Evolutionary conservation across 2,797 vertebrate species (phyloP), one percentile per base, ranked within the genome.

Genomic region (Tapera naevia): DNA sequence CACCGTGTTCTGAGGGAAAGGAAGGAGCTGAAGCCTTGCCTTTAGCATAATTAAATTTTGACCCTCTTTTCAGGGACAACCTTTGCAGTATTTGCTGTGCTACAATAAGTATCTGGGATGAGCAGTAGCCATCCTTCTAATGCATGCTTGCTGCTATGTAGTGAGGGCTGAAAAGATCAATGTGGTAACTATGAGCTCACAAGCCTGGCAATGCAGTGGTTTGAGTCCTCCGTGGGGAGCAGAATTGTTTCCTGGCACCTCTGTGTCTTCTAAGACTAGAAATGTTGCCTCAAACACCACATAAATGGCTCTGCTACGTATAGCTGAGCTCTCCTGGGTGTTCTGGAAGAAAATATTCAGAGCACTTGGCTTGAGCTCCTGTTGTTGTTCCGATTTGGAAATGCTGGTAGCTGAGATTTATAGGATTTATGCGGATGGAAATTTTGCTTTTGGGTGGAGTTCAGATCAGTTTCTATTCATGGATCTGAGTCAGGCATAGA

Each of bases 311-410:
- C 71, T 85, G 58, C 78, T 81, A 35, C 86, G 35, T 93, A 56
- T 28, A 89, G 65, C 67, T 0, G 2, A 78, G 45, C 33, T 91
- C 91, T 89, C 85, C 45, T 5, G 81, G 50, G 81, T 83, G 80
- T 80, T 89, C 45, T 60, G 21, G 33, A 64, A 43, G 89, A 90
- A 89, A 93, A 71, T n/a, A 80, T 21, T 89, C 65, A 67, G 75
- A 83, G 75, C 53, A 48, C 51, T 85, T 91, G 84, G 61, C 87
- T 92, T 83, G 81, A 73, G 56, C 37, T 94, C 39, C 81, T 85
- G 64, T 75, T 86, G 41, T 70, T 91, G 61, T 50, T 82, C 28
- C 80, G 41, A n/a, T 71, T 70, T 87, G 74, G 56, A 85, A 64
- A 67, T 18, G 79, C 51, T 87, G 45, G 75, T 75, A 76, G 75